A percentile compares a stretch with the other conserved stretches of the same genome.
These are phyloP conservation scores for Microdon myrmicae DNA, from an alignment of 2,888 invertebrate species.

Conservation along the genomic window DNA sequence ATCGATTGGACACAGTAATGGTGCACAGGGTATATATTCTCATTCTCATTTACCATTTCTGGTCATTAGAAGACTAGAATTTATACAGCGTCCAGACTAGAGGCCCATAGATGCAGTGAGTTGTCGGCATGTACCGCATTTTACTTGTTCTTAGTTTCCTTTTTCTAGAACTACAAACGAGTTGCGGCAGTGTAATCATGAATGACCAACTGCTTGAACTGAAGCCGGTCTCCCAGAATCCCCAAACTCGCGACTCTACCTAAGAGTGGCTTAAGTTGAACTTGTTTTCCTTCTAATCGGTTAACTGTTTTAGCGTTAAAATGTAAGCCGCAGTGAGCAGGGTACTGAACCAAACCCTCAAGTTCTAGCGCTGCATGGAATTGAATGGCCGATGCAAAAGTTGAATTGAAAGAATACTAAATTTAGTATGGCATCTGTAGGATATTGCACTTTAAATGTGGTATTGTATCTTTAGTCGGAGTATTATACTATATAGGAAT, in stretches of 20 bases:
- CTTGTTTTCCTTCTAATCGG: conserved; percentile 51
- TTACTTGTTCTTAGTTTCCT: neutral
- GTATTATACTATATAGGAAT: conserved; percentile 19
- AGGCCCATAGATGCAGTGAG: no score
- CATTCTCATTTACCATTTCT: conserved; percentile 39
- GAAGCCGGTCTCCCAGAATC: conserved; percentile 5
- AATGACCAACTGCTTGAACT: conserved; percentile 44
- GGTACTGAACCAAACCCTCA: neutral
- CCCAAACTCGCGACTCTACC: conserved; percentile 4
- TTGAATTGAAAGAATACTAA: neutral
- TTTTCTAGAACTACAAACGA: neutral
- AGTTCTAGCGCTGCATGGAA: no score
- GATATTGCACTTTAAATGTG: conserved; percentile 13
- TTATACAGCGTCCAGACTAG: no score
- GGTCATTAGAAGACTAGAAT: conserved; percentile 36
- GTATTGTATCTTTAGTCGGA: conserved; percentile 20
- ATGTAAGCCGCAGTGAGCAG: conserved; percentile 6
- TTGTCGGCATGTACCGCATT: no score
- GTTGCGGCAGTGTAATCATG: conserved; percentile 27
- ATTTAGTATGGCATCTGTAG: neutral
- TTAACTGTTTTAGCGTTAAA: conserved; percentile 43
- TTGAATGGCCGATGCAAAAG: neutral
- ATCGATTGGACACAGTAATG: conserved; percentile 31
- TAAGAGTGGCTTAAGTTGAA: conserved; percentile 22
- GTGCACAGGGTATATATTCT: conserved; percentile 27